Base-by-base conservation (phyloP, 2,888 invertebrate genomes). In the Tenthredo amoena region DNA sequence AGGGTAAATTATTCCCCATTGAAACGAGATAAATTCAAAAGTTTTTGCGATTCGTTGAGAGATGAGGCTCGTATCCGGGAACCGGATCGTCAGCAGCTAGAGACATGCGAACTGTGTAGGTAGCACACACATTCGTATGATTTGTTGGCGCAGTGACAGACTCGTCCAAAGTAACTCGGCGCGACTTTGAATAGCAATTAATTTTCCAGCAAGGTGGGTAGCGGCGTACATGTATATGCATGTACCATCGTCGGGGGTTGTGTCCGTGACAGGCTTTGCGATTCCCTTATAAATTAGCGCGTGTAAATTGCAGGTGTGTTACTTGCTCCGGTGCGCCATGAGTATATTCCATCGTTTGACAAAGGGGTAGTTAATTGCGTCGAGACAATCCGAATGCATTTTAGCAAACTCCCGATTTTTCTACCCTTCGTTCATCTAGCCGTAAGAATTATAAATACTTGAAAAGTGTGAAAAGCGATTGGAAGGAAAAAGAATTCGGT, bases 221-320 rank as follows among this genome's bases (percentile, higher is more conserved):
- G n/a, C 26, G 26, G 26, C 26, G 7, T 31, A 2, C 21, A n/a
- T n/a, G 21, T 1, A 15, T n/a, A 55, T 55, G 2, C 21, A 18
- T 58, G 21, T n/a, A 7, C 10, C n/a, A 10, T 7, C 10, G 5
- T 34, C 3, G 55, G 50, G 40, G 40, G 26, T 62, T 31, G 81
- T 81, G 81, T 81, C 81, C 81, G 40, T 81, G 81, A 81, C 81
- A 81, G 81, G 62, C 81, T 81, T 62, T 40, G 81, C 58, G 21
- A 81, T 81, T 81, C 62, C 81, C 58, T 81, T 81, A 81, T 81
- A 58, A 81, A 81, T 81, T 81, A 81, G 40, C 81, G 7, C 76
- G 50, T 50, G 50, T 15, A 76, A 76, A 76, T 76, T 76, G 40
- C 72, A 72, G 76, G 76, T 76, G 50, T 50, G 76, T 76, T 76